phyloP scores from a whole-genome alignment of 2,888 invertebrate genomes.

The Neelides folsomi region DNA sequence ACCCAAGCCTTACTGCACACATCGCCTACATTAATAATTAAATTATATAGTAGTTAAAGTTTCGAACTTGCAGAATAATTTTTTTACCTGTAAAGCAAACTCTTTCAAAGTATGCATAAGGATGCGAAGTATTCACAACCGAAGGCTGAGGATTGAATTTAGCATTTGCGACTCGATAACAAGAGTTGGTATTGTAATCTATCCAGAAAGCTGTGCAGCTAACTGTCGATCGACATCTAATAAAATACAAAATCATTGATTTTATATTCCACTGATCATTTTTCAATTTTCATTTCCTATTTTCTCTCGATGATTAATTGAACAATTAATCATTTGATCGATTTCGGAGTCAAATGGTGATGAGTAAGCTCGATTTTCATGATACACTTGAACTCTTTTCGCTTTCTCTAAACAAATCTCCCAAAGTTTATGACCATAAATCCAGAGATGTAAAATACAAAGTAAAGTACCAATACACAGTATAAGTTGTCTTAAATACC shows the following conservation, averaged over 20 bases:
- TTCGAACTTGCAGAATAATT: too few species aligned
- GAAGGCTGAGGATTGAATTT: conserved; percentile 15
- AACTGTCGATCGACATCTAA: conserved; percentile 28
- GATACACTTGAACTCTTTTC: too few species aligned
- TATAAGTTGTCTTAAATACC: too few species aligned
- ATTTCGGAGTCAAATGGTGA: too few species aligned
- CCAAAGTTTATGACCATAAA: neutral
- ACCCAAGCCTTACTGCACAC: conserved; percentile 35
- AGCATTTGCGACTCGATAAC: conserved; percentile 26
- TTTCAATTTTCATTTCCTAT: too few species aligned
- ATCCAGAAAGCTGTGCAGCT: conserved; percentile 33
- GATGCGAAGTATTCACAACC: conserved; percentile 23
- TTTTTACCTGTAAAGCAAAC: conserved; percentile 29
- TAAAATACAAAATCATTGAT: neutral
- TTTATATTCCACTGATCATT: too few species aligned
- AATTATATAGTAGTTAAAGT: too few species aligned
- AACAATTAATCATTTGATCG: too few species aligned
- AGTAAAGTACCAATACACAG: neutral
- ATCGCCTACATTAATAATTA: conserved; percentile 17
- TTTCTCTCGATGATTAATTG: too few species aligned
- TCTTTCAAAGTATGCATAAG: conserved; percentile 29
- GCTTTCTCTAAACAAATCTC: neutral
- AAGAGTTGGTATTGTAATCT: conserved; percentile 23
- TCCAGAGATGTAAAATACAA: neutral
- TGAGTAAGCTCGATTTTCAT: too few species aligned